phyloP scores from a whole-genome alignment of 2,888 invertebrate species.

The Drosophila anomelani region DNA sequence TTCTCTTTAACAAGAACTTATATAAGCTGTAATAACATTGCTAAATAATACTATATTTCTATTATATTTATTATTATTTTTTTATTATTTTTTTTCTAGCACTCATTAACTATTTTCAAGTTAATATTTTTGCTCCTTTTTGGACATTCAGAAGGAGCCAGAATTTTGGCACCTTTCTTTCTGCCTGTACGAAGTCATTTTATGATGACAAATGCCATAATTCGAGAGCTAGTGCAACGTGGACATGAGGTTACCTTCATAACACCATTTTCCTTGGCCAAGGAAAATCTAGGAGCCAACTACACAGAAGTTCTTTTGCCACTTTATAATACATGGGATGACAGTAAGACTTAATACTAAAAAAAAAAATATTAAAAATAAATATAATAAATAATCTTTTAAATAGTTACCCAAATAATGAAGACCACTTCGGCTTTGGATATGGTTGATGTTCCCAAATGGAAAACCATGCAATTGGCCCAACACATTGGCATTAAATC shows the following conservation, averaged over 20 bases:
- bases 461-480: conserved; percentile 50
- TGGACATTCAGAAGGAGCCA: conserved; percentile 55
- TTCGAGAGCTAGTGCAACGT: conserved; percentile 83
- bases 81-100: neutral
- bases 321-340: conserved; percentile 66
- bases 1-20: too few species aligned
- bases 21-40: too few species aligned
- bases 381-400: neutral
- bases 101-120: neutral
- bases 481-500: conserved; percentile 62
- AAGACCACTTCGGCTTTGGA: conserved; percentile 58
- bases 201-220: conserved; percentile 84
- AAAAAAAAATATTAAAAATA: neutral
- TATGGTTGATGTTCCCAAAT: conserved; percentile 48
- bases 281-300: conserved; percentile 67
- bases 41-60: too few species aligned
- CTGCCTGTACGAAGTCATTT: conserved; percentile 85
- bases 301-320: conserved; percentile 76
- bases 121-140: neutral
- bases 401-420: conserved; percentile 54
- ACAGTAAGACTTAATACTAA: conserved; percentile 50
- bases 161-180: conserved; percentile 84
- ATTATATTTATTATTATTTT: too few species aligned
- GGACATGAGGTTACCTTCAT: conserved; percentile 84
- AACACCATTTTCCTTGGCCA: conserved; percentile 67